phyloP scores from a whole-genome alignment of 2,797 vertebrate genomes.

The Malacoraja senta region DNA sequence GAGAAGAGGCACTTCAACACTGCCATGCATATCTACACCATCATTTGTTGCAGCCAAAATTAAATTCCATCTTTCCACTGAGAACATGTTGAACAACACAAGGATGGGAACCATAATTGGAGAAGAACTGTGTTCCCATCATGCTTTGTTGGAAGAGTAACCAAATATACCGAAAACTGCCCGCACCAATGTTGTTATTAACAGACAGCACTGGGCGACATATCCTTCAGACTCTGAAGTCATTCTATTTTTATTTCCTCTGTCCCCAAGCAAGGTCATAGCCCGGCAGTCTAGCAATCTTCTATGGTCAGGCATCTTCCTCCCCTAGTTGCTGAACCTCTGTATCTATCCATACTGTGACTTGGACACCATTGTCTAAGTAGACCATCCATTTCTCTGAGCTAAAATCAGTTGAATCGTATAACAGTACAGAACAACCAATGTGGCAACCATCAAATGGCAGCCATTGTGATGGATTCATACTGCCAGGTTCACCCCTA shows the following conservation, averaged over 20 bases:
- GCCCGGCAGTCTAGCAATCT: neutral
- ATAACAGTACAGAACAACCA: neutral
- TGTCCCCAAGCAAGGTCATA: neutral
- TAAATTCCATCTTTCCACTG: neutral
- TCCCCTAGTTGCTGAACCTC: neutral
- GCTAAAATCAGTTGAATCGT: neutral
- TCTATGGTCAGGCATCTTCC: neutral
- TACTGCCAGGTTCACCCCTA: neutral
- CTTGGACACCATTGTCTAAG: neutral
- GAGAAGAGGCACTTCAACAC: neutral
- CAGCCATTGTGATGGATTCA: neutral
- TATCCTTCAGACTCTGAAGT: neutral
- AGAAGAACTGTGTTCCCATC: neutral
- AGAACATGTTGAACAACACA: neutral
- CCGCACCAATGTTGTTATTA: neutral
- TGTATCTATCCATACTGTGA: neutral
- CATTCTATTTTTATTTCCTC: neutral
- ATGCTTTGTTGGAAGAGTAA: neutral
- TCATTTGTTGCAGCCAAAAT: neutral
- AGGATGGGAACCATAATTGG: neutral
- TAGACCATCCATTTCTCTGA: neutral
- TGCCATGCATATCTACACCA: neutral
- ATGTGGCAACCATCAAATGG: neutral
- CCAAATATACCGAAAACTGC: neutral
- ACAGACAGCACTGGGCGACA: neutral